These are phyloP conservation scores for Ornithoptera priamus DNA, from an alignment of 2,888 invertebrate genomes.

Conservation along the genomic window DNA sequence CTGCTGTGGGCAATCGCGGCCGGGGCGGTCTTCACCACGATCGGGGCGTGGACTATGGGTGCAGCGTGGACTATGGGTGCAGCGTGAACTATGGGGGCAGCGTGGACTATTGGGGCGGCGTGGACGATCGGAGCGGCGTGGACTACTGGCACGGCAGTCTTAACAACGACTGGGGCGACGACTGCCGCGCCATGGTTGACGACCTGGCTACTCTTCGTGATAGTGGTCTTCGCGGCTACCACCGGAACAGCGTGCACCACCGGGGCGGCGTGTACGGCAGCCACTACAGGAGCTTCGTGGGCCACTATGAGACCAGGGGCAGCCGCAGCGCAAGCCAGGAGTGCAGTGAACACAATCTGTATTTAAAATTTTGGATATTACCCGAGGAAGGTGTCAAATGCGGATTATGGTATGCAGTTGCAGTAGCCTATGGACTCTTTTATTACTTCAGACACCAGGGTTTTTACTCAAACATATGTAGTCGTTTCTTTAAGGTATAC, in stretches of 20 bases:
- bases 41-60: slow-evolving; percentile 45
- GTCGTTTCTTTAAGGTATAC: too few species aligned
- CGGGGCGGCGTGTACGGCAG: slow-evolving; percentile 58
- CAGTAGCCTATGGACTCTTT: too few species aligned
- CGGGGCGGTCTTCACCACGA: slow-evolving; percentile 66
- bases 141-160: slow-evolving; percentile 36
- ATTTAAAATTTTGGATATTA: not conserved
- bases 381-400: too few species aligned
- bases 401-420: too few species aligned
- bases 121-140: slow-evolving; percentile 42
- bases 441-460: too few species aligned
- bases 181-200: slow-evolving; percentile 68
- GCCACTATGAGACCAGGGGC: slow-evolving; percentile 65
- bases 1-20: slow-evolving; percentile 62
- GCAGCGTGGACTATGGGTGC: slow-evolving; percentile 38
- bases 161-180: slow-evolving; percentile 48
- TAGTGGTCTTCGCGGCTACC: slow-evolving; percentile 62
- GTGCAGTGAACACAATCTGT: slow-evolving; percentile 73
- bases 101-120: slow-evolving; percentile 43
- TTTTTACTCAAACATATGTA: too few species aligned
- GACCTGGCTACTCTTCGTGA: slow-evolving; percentile 72
- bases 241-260: slow-evolving; percentile 57
- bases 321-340: slow-evolving; percentile 75
- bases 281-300: slow-evolving; percentile 61
- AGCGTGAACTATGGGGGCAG: slow-evolving; percentile 46